Percentiles rank a stretch among this genome's conserved stretches.
phyloP scores from a whole-genome alignment of 2,888 invertebrate genomes.

The Agapetus fuscipes region DNA sequence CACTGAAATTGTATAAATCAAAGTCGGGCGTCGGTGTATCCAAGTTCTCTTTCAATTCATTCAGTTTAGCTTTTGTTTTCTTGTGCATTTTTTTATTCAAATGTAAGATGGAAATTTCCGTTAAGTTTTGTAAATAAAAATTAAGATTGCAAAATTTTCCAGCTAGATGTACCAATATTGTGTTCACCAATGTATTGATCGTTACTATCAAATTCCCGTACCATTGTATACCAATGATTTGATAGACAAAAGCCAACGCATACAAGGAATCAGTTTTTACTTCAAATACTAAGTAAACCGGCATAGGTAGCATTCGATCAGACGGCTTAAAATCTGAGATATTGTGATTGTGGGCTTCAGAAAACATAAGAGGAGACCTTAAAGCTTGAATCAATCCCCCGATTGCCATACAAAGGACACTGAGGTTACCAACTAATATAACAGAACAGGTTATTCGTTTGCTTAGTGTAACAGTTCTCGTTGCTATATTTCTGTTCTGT shows the following conservation, averaged over 20 bases:
- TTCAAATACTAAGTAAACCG: slow-evolving; percentile 16
- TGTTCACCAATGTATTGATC: slow-evolving; percentile 18
- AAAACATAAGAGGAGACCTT: slow-evolving; percentile 7
- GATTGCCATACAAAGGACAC: slow-evolving; percentile 10
- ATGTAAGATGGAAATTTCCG: slow-evolving; percentile 4
- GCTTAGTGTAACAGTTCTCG: too few relatives aligned
- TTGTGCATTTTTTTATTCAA: too few relatives aligned
- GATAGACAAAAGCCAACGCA: slow-evolving; percentile 12
- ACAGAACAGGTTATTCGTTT: too few relatives aligned
- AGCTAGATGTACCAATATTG: slow-evolving; percentile 14
- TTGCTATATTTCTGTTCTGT: too few relatives aligned
- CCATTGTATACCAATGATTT: slow-evolving; percentile 14
- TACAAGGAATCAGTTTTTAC: slow-evolving; percentile 12
- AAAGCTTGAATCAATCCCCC: slow-evolving; percentile 12
- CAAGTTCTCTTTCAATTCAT: too few relatives aligned
- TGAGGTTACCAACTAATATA: too few relatives aligned
- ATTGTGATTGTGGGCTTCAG: slow-evolving; percentile 1
- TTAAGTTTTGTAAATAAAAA: slow-evolving; percentile 12
- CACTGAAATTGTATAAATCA: too few relatives aligned
- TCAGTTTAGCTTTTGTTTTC: too few relatives aligned
- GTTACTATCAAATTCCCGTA: slow-evolving; percentile 16
- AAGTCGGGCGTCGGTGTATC: too few relatives aligned
- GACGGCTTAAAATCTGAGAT: slow-evolving; percentile 2
- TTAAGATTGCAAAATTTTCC: slow-evolving; percentile 15
- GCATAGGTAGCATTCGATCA: slow-evolving; percentile 14